These are phyloP conservation scores for Galaxea fascicularis DNA, from an alignment of 92 coral and sea anemone species.

Conservation along the genomic window DNA sequence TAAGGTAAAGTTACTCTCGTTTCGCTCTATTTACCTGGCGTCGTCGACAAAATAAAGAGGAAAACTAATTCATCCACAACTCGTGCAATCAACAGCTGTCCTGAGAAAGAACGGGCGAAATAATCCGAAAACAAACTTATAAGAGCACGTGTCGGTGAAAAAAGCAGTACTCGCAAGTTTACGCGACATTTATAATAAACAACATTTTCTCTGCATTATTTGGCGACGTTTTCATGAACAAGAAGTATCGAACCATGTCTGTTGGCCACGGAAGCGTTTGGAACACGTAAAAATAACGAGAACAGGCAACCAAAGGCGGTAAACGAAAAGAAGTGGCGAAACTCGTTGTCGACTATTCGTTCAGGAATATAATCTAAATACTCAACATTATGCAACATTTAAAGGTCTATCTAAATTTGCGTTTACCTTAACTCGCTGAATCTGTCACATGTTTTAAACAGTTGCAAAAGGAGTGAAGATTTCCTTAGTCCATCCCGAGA, in stretches of 20 bases:
- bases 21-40: neutral
- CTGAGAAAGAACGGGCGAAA: neutral
- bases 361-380: slow-evolving; percentile 5
- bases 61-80: neutral
- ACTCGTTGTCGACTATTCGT: slow-evolving; percentile 8
- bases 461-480: slow-evolving; percentile 6
- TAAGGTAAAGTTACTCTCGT: slow-evolving; percentile 30
- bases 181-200: neutral
- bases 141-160: slow-evolving; percentile 17
- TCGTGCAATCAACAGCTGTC: neutral
- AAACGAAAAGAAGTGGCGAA: neutral
- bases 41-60: neutral
- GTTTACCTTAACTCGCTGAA: slow-evolving; percentile 1
- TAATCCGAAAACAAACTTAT: neutral
- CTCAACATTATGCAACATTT: neutral
- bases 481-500: neutral
- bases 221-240: neutral
- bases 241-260: slow-evolving; percentile 31
- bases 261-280: neutral
- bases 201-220: neutral
- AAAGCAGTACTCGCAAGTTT: slow-evolving; percentile 17
- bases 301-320: neutral
- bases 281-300: slow-evolving; percentile 2
- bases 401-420: neutral
- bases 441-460: neutral